Evolutionary conservation across 2,797 vertebrate genomes (phyloP), one percentile per base, ranked within the genome.

Genomic region (Helicolenus hilgendorfi): DNA sequence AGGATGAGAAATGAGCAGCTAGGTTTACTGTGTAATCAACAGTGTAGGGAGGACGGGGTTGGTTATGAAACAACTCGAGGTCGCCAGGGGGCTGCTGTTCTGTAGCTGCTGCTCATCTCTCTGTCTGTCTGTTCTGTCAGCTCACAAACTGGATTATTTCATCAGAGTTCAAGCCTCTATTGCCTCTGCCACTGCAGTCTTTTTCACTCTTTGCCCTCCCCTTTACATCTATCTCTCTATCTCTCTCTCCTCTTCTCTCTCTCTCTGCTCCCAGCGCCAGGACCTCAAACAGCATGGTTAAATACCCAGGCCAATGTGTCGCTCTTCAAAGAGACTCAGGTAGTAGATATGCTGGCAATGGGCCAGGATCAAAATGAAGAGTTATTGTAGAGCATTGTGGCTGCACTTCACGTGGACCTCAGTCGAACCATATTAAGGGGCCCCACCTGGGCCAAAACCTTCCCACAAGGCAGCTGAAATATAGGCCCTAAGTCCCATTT

Each of bases 251-350:
- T 83, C 80, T 79, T 68, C 90, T 79, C 79, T 83, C 87, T 90
- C 94, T 96, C 93, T 94, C 87, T 95, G 96, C 96, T 97, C 93
- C 87, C 90, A 96, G 96, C 85, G 73, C 93, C 94, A 95, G 92
- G 95, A 96, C 96, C 97, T 97, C 97, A 98, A 98, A 97, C 96
- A 96, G 97, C 97, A 98, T 98, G 97, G 96, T 94, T 98, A 97
- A 98, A 97, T 97, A 97, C 96, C 94, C 89, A 88, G 96, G 95
- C 96, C 95, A 97, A 97, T 94, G 96, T 97, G 96, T 97, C 95
- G 95, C 96, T 97, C 96, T 97, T 97, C 97, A 97, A 97, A 97
- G 96, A 98, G 97, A 98, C 96, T 97, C 96, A 97, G 96, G 97
- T 97, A 97, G 96, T 96, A 97, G 96, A 95, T 93, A 76, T 88